Conservation (phyloP, 2,113 vertebrate species). For the Indicator maculatus region DNA sequence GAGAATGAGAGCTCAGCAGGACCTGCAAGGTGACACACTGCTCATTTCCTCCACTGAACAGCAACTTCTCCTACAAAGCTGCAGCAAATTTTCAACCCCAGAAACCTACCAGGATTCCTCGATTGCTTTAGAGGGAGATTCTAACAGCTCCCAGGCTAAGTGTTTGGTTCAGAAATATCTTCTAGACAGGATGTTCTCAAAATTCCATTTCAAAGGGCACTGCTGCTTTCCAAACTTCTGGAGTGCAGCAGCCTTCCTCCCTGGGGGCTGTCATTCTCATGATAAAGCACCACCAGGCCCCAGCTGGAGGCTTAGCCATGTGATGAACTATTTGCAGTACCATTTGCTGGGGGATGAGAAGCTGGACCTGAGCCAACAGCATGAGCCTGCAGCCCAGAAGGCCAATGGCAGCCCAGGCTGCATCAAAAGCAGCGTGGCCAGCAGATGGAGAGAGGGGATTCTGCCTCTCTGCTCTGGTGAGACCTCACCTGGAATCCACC, state of each 20-base stretch:
- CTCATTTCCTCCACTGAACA: not conserved
- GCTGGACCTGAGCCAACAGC: no score
- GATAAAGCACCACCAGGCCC: not conserved
- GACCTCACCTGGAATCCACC: no score
- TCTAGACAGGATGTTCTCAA: conserved; percentile 51
- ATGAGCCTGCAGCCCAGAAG: no score
- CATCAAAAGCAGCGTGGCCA: no score
- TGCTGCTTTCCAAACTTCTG: conserved; percentile 18
- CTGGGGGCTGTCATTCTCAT: conserved; percentile 27
- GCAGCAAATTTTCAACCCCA: not conserved
- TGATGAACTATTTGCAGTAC: not conserved
- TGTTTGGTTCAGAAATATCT: conserved; percentile 48
- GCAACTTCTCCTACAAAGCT: not conserved
- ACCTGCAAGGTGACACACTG: not conserved
- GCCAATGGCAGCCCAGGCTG: no score
- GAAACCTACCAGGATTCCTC: not conserved
- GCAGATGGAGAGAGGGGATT: no score
- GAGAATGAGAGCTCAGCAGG: not conserved
- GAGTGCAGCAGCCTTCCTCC: conserved; percentile 34
- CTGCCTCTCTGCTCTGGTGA: no score
- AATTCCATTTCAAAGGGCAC: conserved; percentile 30
- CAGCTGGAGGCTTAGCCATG: conserved; percentile 20
- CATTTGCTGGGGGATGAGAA: no score
- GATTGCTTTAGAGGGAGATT: not conserved
- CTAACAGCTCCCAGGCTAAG: not conserved